Evolutionary conservation across 2,113 vertebrate species (phyloP), one percentile per base, ranked within the genome.

Genomic region (Charina bottae): DNA sequence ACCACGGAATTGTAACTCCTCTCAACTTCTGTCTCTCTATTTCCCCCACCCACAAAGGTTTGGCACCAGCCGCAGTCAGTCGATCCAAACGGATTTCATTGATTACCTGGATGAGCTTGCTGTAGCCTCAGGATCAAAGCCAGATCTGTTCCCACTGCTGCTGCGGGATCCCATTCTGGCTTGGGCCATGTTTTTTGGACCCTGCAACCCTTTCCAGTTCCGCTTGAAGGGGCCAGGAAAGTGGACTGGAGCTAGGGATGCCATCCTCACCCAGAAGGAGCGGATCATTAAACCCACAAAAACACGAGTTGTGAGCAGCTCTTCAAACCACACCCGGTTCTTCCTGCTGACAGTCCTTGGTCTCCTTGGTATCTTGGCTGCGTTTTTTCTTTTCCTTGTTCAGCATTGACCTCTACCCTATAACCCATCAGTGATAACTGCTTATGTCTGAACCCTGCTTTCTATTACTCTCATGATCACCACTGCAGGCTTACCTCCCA

Each of bases 61-160:
- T 87, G 97, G 98, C 53, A 68, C 93, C 55, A 98, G 97, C 91
- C 97, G 96, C 91, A 98, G 98, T 92, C 98, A 98, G 95, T 98
- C 97, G 58, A 95, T 98, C 53, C 97, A 98, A 90, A 97, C 98
- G 78, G 97, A 97, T 84, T 97, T 96, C 90, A 92, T 98, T 23
- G 89, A 96, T 93, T 98, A 98, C 96, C 96, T 98, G 97, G 98
- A 98, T 0, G 97, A 98, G 23, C 42, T 98, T 0, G 97, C 98
- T 33, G 89, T 84, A 42, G 96, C 97, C 85, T 95, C 97, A 2
- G 98, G 97, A 3, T 97, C 62, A 0, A 96, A 97, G 28, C 98
- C 98, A 42, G 96, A 97, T 89, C 86, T 98, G 17, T 84, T 94
- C 13, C 95, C 96, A 68, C 93, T 98, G 56, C 93, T 98, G 85